Conservation (phyloP, 2,888 invertebrate species). For the Calliphora vomitoria region DNA sequence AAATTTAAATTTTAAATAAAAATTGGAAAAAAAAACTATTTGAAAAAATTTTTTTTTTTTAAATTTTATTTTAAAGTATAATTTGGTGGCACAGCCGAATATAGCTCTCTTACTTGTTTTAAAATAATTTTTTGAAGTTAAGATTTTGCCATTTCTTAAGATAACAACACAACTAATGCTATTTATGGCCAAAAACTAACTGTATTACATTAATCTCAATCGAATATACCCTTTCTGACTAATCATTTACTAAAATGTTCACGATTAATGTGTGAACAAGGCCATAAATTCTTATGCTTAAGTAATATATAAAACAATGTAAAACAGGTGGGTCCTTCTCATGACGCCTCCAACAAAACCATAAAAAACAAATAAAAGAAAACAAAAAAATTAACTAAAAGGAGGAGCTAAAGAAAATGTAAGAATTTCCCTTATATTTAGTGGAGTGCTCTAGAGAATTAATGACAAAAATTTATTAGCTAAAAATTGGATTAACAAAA, state of each 20-base stretch:
- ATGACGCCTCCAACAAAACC: background rate
- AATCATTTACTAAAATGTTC: background rate
- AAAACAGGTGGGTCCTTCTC: background rate
- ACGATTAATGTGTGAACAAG: background rate
- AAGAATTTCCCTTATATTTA: background rate
- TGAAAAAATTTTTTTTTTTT: too few relatives aligned
- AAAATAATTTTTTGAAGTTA: too few relatives aligned
- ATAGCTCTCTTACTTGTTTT: too few relatives aligned
- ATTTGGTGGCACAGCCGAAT: too few relatives aligned
- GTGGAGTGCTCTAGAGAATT: constrained; percentile 41
- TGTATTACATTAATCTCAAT: too few relatives aligned
- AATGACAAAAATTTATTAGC: constrained; percentile 21
- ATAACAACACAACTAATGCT: too few relatives aligned
- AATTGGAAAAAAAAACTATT: too few relatives aligned
- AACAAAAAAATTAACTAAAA: constrained; percentile 3
- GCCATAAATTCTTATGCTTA: background rate
- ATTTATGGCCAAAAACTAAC: too few relatives aligned
- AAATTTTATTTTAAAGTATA: too few relatives aligned
- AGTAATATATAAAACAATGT: background rate
- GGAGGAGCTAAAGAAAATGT: constrained; percentile 19
- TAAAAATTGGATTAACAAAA: constrained; percentile 22
- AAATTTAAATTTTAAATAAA: too few relatives aligned
- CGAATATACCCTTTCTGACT: too few relatives aligned
- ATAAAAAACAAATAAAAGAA: constrained; percentile 17
- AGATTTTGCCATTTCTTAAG: too few relatives aligned